Evolutionary conservation across 2,797 vertebrate species (phyloP).

Genomic region (Thunnus albacares): DNA sequence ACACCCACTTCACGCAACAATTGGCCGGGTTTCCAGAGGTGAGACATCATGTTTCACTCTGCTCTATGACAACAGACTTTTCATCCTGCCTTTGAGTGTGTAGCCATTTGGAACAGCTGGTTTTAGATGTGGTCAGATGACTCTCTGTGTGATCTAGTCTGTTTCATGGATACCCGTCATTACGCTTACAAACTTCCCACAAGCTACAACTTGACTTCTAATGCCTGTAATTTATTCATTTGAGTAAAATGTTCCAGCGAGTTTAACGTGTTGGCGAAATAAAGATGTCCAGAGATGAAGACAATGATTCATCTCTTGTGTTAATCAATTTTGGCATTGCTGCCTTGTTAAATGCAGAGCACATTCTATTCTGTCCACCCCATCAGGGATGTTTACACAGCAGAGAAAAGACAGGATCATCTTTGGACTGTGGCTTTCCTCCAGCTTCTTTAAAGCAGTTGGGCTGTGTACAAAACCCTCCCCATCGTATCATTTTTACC

Average conservation of each 20-base stretch:
- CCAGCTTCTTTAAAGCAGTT: conserved; percentile 21
- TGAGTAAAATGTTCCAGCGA: not conserved
- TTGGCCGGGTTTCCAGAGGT: not conserved
- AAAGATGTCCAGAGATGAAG: conserved; percentile 26
- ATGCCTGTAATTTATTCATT: conserved; percentile 9
- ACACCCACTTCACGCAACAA: not conserved
- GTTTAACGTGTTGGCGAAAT: conserved; percentile 5
- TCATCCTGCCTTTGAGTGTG: not conserved
- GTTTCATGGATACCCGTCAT: not conserved
- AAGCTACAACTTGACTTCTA: conserved; percentile 12
- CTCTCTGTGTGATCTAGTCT: not conserved
- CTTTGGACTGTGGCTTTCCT: conserved; percentile 6
- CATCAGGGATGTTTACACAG: conserved; percentile 44
- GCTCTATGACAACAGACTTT: not conserved
- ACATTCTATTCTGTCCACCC: conserved; percentile 22
- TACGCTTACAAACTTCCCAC: not conserved
- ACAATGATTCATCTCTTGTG: conserved; percentile 22
- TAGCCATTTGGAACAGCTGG: not conserved
- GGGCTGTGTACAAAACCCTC: conserved; percentile 29
- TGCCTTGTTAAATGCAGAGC: conserved; percentile 16
- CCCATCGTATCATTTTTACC: conserved; percentile 41
- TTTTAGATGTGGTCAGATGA: not conserved
- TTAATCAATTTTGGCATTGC: conserved; percentile 40
- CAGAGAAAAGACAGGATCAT: conserved; percentile 30
- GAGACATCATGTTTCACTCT: not conserved